Conservation (phyloP, 2,113 vertebrate species). For the Ginglymostoma cirratum region DNA sequence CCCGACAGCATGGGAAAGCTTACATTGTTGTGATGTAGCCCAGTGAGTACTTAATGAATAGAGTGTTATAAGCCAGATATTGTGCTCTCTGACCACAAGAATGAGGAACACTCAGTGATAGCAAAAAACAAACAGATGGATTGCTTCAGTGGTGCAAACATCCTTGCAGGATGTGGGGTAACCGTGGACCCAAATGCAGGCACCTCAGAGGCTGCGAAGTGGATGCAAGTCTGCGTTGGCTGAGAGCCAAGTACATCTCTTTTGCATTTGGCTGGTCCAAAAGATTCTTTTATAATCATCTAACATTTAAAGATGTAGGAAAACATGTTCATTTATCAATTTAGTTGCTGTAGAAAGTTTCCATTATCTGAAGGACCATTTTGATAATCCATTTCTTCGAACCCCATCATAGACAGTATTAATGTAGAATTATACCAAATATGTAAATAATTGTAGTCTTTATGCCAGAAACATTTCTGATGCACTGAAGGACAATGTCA, state of each 20-base stretch:
- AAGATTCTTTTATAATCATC: neutral
- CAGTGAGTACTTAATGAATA: neutral
- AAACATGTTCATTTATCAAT: neutral
- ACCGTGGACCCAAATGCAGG: neutral
- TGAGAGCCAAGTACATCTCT: neutral
- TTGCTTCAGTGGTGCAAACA: neutral
- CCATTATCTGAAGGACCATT: neutral
- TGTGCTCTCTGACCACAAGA: neutral
- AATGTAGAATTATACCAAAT: conserved; percentile 11
- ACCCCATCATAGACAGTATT: neutral
- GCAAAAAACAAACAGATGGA: neutral
- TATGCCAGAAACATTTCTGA: conserved; percentile 30
- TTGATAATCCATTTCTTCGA: neutral
- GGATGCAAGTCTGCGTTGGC: neutral
- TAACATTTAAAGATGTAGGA: neutral
- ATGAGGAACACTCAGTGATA: neutral
- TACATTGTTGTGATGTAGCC: neutral
- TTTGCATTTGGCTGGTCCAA: neutral
- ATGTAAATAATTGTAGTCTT: conserved; percentile 30
- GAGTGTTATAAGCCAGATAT: neutral
- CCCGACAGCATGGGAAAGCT: neutral
- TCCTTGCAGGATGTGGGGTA: neutral
- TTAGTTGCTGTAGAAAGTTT: neutral
- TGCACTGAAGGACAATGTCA: conserved; percentile 54
- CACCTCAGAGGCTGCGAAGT: too few relatives aligned